Evolutionary conservation across 2,888 invertebrate species (phyloP).

Genomic region (Allacma fusca): DNA sequence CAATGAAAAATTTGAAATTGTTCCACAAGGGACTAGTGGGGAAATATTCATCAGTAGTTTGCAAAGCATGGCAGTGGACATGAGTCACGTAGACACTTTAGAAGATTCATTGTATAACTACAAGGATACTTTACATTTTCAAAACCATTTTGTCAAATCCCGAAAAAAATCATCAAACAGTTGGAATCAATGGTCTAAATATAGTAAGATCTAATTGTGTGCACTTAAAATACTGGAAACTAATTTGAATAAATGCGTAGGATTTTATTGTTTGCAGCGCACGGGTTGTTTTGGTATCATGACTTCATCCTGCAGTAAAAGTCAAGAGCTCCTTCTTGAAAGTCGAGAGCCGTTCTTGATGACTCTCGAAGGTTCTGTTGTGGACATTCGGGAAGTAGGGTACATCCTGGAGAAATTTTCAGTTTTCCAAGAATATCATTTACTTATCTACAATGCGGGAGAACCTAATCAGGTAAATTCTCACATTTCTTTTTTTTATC

Average conservation of each 20-base stretch:
- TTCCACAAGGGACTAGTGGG: neutral
- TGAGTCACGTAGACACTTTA: neutral
- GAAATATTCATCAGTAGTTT: neutral
- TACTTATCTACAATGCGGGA: neutral
- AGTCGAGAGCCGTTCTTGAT: constrained; percentile 1
- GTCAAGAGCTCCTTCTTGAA: neutral
- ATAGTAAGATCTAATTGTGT: too few relatives aligned
- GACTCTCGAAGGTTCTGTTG: neutral
- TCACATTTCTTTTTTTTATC: too few relatives aligned
- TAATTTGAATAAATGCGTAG: neutral
- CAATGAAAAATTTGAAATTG: constrained; percentile 8
- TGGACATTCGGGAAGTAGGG: neutral
- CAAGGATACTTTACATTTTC: neutral
- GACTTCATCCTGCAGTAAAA: neutral
- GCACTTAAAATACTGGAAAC: too few relatives aligned
- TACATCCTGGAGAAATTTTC: neutral
- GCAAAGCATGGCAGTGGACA: neutral
- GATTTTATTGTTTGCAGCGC: constrained; percentile 10
- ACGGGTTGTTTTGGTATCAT: constrained; percentile 13
- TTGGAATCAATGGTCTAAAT: too few relatives aligned
- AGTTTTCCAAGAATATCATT: neutral
- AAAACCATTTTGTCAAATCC: neutral
- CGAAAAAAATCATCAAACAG: too few relatives aligned
- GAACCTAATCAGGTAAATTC: constrained; percentile 1
- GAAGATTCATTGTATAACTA: neutral